These are phyloP conservation scores for Hylaeus anthracinus DNA, from an alignment of 1,140 invertebrate genomes.

Conservation along the genomic window DNA sequence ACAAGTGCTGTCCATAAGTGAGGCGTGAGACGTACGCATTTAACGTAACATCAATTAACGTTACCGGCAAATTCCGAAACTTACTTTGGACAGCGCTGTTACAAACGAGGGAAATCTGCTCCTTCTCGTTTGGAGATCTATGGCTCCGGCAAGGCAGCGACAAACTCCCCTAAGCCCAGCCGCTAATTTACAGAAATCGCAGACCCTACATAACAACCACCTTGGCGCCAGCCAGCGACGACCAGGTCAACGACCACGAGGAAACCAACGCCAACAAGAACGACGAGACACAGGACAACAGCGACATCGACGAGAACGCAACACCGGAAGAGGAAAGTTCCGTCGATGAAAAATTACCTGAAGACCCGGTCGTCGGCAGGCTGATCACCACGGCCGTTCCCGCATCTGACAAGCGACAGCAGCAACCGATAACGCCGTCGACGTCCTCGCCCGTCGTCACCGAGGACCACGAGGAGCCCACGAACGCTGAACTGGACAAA, in stretches of 20 bases:
- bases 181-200: conserved; percentile 72
- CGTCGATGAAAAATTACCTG: conserved; percentile 42
- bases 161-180: background rate
- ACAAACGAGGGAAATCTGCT: background rate
- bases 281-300: conserved; percentile 30
- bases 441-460: conserved; percentile 33
- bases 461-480: conserved; percentile 38
- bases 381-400: conserved; percentile 62
- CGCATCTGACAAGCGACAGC: conserved; percentile 56
- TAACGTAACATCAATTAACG: too few relatives aligned
- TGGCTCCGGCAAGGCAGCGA: too few relatives aligned
- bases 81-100: background rate
- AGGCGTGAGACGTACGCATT: too few relatives aligned
- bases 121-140: conserved; percentile 2
- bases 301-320: conserved; percentile 42
- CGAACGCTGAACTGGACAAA: conserved; percentile 24
- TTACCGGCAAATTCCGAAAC: too few relatives aligned
- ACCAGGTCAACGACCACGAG: conserved; percentile 65
- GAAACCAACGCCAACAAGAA: conserved; percentile 36
- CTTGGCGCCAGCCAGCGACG: conserved; percentile 72
- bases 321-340: conserved; percentile 52
- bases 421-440: conserved; percentile 11
- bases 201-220: conserved; percentile 76
- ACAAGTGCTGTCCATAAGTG: too few relatives aligned
- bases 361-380: conserved; percentile 66